Evolutionary conservation across 2,797 vertebrate genomes (phyloP).

Genomic region (Epinephelus awoara): DNA sequence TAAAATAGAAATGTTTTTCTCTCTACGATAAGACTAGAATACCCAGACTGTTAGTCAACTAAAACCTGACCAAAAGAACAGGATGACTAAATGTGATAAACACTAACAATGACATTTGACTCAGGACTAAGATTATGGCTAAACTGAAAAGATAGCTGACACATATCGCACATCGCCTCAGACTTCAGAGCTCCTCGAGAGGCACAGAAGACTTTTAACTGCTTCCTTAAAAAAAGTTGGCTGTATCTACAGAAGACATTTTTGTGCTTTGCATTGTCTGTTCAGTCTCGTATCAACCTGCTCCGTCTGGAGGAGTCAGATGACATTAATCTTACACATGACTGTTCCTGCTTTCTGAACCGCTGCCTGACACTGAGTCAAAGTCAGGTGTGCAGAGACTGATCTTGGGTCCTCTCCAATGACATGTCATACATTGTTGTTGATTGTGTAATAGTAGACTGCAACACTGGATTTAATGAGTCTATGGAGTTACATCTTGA

Average conservation of each 20-base stretch:
- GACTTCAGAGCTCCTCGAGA: not conserved
- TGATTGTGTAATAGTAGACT: conserved; percentile 30
- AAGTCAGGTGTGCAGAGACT: not conserved
- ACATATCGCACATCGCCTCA: not conserved
- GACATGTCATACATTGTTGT: conserved; percentile 11
- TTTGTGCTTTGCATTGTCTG: not conserved
- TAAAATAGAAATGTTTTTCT: too few relatives aligned
- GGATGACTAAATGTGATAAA: too few relatives aligned
- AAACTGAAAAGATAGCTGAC: too few relatives aligned
- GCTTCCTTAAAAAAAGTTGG: not conserved
- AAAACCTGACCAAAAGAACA: too few relatives aligned
- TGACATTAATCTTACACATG: not conserved
- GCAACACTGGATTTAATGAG: conserved; percentile 18
- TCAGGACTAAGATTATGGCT: too few relatives aligned
- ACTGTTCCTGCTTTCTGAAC: not conserved
- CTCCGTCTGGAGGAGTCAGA: not conserved
- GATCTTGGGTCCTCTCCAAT: not conserved
- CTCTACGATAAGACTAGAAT: too few relatives aligned
- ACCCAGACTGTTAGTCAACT: too few relatives aligned
- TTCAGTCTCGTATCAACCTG: not conserved
- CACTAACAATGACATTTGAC: too few relatives aligned
- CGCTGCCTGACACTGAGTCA: not conserved
- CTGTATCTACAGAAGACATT: not conserved
- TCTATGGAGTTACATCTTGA: conserved; percentile 38
- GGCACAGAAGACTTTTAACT: not conserved